Percentiles rank a stretch among this genome's conserved stretches.
phyloP scores from a whole-genome alignment of 2,888 invertebrate species.

The Erebia aethiops region DNA sequence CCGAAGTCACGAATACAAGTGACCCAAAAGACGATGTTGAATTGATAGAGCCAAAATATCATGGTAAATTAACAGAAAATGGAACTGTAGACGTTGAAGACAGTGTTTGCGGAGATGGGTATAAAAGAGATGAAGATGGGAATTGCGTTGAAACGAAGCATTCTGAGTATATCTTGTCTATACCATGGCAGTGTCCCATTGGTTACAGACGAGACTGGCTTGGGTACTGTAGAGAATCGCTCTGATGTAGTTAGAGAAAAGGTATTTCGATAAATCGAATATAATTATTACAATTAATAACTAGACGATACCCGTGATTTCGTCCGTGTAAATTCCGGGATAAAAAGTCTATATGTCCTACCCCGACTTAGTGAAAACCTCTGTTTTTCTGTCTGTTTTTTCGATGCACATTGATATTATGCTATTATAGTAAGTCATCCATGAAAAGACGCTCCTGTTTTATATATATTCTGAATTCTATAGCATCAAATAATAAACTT shows the following conservation, averaged over 20 bases:
- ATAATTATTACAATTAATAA: not conserved
- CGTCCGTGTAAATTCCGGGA: too few species aligned
- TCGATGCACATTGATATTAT: too few species aligned
- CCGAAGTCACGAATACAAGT: constrained; percentile 37
- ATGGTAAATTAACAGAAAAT: constrained; percentile 51
- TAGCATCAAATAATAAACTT: too few species aligned
- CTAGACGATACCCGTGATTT: too few species aligned
- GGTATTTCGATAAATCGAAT: not conserved
- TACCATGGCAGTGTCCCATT: constrained; percentile 66
- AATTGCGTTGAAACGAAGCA: constrained; percentile 50
- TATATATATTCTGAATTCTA: too few species aligned
- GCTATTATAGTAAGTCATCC: too few species aligned
- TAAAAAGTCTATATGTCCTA: too few species aligned
- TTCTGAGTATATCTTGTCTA: constrained; percentile 60
- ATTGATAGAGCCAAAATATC: constrained; percentile 62
- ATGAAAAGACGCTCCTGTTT: too few species aligned
- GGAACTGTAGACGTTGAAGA: constrained; percentile 25
- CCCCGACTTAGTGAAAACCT: too few species aligned
- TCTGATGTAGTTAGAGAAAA: constrained; percentile 31
- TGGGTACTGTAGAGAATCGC: constrained; percentile 60
- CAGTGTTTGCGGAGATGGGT: constrained; percentile 54
- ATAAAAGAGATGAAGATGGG: constrained; percentile 51
- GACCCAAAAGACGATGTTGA: constrained; percentile 66
- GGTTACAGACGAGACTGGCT: constrained; percentile 65
- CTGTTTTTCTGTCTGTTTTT: too few species aligned